These are phyloP conservation scores for Apis laboriosa DNA, from an alignment of 1,140 invertebrate species.

Conservation along the genomic window DNA sequence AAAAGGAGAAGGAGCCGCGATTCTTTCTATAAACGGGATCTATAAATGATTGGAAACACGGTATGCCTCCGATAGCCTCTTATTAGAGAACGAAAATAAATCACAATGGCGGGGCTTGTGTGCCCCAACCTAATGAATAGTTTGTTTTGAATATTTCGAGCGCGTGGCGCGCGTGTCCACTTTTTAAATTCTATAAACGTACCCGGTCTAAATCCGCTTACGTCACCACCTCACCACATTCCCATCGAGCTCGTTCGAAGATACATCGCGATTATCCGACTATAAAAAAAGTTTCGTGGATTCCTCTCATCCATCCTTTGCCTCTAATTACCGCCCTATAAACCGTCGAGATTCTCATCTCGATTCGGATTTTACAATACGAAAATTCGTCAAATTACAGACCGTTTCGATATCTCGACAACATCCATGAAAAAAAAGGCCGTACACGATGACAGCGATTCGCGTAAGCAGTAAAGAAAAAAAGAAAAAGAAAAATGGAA, in stretches of 20 bases:
- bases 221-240: too few species aligned
- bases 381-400: too few species aligned
- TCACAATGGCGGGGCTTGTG: neutral
- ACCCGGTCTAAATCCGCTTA: neutral
- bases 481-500: too few species aligned
- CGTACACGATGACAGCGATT: too few species aligned
- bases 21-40: neutral
- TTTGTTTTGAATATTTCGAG: constrained; percentile 11
- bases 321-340: neutral
- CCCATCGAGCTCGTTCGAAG: neutral
- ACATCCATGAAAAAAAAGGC: too few species aligned
- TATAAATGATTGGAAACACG: neutral
- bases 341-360: too few species aligned
- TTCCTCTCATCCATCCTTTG: neutral
- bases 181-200: neutral
- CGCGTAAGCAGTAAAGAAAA: too few species aligned
- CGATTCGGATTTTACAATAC: neutral
- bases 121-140: neutral
- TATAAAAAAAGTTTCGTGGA: neutral
- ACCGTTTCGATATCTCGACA: too few species aligned
- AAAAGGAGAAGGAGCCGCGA: neutral
- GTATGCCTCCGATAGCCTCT: neutral
- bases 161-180: neutral
- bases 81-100: constrained; percentile 17
- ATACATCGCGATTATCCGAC: neutral